Conservation (phyloP, 2,888 invertebrate species). For the Scaeva pyrastri region DNA sequence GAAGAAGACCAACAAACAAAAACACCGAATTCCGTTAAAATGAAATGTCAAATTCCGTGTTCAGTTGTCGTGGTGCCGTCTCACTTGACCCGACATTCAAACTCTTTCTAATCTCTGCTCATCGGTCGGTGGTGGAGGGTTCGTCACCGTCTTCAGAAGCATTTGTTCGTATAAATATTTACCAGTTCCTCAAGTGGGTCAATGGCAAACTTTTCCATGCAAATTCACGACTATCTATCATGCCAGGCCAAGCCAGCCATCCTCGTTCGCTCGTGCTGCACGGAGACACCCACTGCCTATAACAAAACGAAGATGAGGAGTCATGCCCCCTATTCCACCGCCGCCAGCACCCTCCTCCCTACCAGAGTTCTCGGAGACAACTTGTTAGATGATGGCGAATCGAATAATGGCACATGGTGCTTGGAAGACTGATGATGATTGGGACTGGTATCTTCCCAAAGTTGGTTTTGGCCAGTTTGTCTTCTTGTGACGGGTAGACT, state of each 20-base stretch:
- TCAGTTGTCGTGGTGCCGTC: neutral
- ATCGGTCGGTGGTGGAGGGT: neutral
- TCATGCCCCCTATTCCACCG: conserved; percentile 4
- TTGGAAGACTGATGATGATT: neutral
- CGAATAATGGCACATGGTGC: conserved; percentile 8
- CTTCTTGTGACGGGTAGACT: conserved; percentile 1
- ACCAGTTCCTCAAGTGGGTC: conserved; percentile 66
- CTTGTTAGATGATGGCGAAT: conserved; percentile 39
- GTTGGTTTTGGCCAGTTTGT: conserved; percentile 51
- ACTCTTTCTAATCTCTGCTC: conserved; percentile 1
- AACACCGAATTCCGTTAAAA: conserved; percentile 7
- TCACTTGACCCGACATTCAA: conserved; percentile 45
- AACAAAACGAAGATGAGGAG: conserved; percentile 2
- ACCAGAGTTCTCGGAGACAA: conserved; percentile 10
- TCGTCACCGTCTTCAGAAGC: neutral
- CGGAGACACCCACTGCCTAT: conserved; percentile 30
- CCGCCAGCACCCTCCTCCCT: no score
- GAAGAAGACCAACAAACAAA: neutral
- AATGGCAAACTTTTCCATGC: conserved; percentile 69
- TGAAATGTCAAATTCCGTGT: conserved; percentile 42
- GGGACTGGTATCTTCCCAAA: conserved; percentile 45
- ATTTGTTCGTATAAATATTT: conserved; percentile 1
- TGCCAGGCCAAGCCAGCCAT: conserved; percentile 22
- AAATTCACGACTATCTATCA: conserved; percentile 46
- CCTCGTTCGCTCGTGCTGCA: conserved; percentile 18